phyloP scores from a whole-genome alignment of 2,113 vertebrate genomes.

The Pedionomus torquatus region DNA sequence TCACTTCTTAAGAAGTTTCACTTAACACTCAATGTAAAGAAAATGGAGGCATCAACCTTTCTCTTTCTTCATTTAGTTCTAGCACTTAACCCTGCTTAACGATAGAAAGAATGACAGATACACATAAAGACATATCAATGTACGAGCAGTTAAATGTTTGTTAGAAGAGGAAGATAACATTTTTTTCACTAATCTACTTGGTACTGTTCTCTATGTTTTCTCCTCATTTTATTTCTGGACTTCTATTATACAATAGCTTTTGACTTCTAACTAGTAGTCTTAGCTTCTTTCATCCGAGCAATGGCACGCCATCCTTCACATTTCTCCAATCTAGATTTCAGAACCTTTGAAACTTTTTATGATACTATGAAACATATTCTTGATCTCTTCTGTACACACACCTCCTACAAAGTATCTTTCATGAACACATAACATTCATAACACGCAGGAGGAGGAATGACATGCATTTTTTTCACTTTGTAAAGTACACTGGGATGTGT shows the following conservation, averaged over 20 bases:
- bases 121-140: not conserved
- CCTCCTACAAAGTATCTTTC: not conserved
- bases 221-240: not conserved
- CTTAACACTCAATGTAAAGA: not conserved
- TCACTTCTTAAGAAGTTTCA: not conserved
- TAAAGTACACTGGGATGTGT: not conserved
- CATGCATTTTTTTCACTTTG: not conserved
- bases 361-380: not conserved
- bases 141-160: not conserved
- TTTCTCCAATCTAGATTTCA: not conserved
- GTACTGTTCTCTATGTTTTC: not conserved
- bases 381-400: not conserved
- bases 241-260: not conserved
- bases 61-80: not conserved
- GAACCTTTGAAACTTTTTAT: not conserved
- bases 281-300: not conserved
- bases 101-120: not conserved
- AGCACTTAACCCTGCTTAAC: not conserved
- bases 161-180: not conserved
- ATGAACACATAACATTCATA: not conserved
- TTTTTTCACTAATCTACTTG: not conserved
- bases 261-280: not conserved
- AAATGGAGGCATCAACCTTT: not conserved
- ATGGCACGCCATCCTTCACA: not conserved
- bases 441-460: not conserved